Conservation (phyloP, 1,140 invertebrate genomes). For the Cyclina sinensis region DNA sequence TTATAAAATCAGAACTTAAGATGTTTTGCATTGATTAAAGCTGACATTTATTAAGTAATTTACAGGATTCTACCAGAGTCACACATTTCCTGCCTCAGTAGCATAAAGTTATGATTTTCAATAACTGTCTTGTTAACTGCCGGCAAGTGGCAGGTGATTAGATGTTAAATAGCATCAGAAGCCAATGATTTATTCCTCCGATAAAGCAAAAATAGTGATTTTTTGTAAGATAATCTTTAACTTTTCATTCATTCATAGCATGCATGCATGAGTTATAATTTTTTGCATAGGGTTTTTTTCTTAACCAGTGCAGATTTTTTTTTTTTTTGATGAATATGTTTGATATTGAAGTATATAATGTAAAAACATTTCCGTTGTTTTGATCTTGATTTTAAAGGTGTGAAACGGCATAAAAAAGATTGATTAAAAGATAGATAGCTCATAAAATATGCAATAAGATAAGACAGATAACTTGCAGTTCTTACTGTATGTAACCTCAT, state of each 20-base stretch:
- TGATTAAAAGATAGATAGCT: no score
- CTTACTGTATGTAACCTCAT: no score
- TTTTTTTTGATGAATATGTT: neutral
- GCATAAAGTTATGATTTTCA: slow-evolving; percentile 19
- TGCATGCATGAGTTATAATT: neutral
- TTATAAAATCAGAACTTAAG: neutral
- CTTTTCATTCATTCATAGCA: slow-evolving; percentile 11
- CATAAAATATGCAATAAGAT: no score
- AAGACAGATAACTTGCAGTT: no score
- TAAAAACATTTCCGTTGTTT: slow-evolving; percentile 6
- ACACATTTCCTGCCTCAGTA: neutral
- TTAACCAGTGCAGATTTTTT: no score
- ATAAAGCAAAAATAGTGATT: slow-evolving; percentile 11
- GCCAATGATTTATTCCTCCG: neutral
- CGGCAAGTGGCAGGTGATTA: slow-evolving; percentile 7
- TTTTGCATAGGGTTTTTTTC: no score
- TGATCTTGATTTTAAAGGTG: neutral
- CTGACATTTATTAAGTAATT: slow-evolving; percentile 24
- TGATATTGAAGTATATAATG: neutral
- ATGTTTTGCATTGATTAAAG: neutral
- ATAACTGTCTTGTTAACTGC: slow-evolving; percentile 14
- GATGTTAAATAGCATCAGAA: slow-evolving; percentile 8
- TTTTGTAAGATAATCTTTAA: slow-evolving; percentile 28
- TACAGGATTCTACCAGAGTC: slow-evolving; percentile 1
- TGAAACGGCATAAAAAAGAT: no score